These are phyloP conservation scores for Indicator maculatus DNA, from an alignment of 2,113 vertebrate species.

Conservation along the genomic window DNA sequence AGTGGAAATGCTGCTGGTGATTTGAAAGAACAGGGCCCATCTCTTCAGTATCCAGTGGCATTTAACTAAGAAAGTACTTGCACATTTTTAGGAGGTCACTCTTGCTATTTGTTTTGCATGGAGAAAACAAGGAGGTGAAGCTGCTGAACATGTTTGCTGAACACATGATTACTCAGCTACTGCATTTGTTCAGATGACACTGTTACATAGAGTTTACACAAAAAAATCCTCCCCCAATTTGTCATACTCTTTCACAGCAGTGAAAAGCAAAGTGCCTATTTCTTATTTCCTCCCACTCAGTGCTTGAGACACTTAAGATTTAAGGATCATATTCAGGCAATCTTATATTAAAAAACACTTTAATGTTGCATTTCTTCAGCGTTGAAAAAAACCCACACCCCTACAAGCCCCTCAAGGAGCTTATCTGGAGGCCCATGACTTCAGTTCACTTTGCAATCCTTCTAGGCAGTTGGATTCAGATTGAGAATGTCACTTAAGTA, in stretches of 20 bases:
- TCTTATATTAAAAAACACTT: background rate
- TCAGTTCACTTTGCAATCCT: background rate
- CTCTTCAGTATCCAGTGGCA: background rate
- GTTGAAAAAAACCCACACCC: background rate
- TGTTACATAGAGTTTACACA: background rate
- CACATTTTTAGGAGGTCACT: background rate
- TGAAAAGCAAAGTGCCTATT: background rate
- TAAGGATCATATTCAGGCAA: background rate
- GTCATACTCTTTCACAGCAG: background rate
- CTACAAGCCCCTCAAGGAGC: background rate
- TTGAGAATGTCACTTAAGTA: conserved; percentile 29
- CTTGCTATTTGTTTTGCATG: background rate
- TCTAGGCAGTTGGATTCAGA: background rate
- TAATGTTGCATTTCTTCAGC: background rate
- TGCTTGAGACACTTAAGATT: background rate
- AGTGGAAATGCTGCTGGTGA: conserved; percentile 41
- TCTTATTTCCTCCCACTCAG: background rate
- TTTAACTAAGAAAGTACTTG: conserved; percentile 4
- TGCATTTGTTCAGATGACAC: background rate
- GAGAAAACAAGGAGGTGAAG: background rate
- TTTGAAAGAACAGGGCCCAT: conserved; percentile 36
- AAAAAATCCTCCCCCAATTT: background rate
- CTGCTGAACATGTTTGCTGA: background rate
- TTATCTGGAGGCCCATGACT: background rate
- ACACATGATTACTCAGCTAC: background rate